Evolutionary conservation across 2,113 vertebrate genomes (phyloP).

Genomic region (Crocuta crocuta): DNA sequence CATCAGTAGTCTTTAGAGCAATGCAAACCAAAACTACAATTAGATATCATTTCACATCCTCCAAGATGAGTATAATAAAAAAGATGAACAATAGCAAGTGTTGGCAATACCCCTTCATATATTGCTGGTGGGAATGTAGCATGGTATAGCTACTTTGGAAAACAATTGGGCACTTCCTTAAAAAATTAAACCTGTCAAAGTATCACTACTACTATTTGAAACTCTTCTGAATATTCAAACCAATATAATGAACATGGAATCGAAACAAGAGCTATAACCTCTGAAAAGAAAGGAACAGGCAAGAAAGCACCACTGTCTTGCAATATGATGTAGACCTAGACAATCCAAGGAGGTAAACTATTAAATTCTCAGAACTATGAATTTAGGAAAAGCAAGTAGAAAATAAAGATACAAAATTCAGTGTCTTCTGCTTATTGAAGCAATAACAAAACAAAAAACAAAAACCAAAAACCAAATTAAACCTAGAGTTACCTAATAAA

Average conservation of each 20-base stretch:
- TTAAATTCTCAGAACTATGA: neutral
- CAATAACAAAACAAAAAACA: neutral
- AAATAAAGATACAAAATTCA: neutral
- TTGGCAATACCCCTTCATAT: neutral
- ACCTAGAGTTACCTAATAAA: neutral
- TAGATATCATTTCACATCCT: neutral
- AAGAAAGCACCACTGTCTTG: neutral
- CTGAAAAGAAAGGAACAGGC: neutral
- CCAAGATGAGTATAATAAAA: neutral
- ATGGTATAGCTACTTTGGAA: neutral
- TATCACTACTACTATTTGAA: neutral
- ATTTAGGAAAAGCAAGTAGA: neutral
- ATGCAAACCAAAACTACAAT: neutral
- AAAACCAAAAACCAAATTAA: neutral
- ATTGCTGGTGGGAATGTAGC: neutral
- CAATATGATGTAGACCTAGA: neutral
- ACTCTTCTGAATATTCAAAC: neutral
- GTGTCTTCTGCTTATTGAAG: neutral
- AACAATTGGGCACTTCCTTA: neutral
- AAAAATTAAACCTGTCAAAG: neutral
- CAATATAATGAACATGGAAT: neutral
- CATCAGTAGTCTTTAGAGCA: neutral
- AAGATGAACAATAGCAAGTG: neutral
- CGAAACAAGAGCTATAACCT: neutral
- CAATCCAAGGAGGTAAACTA: neutral